Base-by-base conservation (phyloP, 2,888 invertebrate species). In the Tinea trinotella region DNA sequence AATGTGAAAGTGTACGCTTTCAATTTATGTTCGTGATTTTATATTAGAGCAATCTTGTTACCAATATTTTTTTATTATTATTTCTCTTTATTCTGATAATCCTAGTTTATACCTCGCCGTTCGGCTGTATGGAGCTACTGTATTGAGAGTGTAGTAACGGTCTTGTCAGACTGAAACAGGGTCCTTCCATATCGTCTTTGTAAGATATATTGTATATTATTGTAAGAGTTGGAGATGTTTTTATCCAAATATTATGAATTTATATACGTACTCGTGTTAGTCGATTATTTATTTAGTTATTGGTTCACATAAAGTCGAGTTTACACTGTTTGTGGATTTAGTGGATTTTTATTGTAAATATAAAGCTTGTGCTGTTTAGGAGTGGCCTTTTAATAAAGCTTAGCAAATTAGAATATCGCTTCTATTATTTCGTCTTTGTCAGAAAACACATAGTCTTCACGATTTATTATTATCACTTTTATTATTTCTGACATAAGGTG, bases 161-260 rank as follows among this genome's bases (percentile, higher is more conserved):
- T 52, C 68, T 68, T 64, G 59, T 70, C 61, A 70, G 68, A 71
- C 68, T 70, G 65, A 72, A 73, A 77, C 78, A 79, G 78, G 76
- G 79, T 82, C 78, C 71, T 80, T 79, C 74, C 74, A 79, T 71
- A 71, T 74, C 70, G 62, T 63, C 61, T 65, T 61, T 73, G 74
- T 78, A 76, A 46, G 46, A 46, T 46, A 46, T 46, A 69, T 74
- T 71, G 69, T 68, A 69, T 63, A 70, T 66, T 66, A 53, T 49
- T 15, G 40, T 40, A 40, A 40, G 40, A 40, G 40, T 67, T 70
- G 64, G 61, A 71, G 66, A 74, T 66, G 40, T 40, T 64, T 70
- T 64, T 78, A 76, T 78, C 78, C 79, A 79, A 81, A 79, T 76
- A 78, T 74, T 67, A 73, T 67, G 57, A 61, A 59, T 64, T 60